phyloP scores from a whole-genome alignment of 2,113 vertebrate genomes.

The Cromileptes altivelis region DNA sequence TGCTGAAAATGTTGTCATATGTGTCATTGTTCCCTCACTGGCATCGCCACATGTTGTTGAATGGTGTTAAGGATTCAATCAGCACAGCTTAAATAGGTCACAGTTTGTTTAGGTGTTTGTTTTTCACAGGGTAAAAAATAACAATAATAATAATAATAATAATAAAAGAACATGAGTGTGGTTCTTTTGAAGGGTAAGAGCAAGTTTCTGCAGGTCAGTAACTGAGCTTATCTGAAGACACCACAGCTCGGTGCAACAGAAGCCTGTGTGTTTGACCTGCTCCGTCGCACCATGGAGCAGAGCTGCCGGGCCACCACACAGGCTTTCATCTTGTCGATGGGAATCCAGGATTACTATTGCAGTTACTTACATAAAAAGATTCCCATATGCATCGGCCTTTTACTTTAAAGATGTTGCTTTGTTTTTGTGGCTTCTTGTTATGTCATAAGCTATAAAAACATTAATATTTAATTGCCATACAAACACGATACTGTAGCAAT shows the following conservation, averaged over 20 bases:
- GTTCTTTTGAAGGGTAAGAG: slow-evolving; percentile 68
- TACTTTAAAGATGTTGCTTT: slow-evolving; percentile 76
- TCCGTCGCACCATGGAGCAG: slow-evolving; percentile 60
- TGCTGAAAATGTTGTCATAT: slow-evolving; percentile 51
- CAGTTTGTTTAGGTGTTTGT: slow-evolving; percentile 69
- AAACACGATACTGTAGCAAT: slow-evolving; percentile 95
- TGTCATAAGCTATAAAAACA: slow-evolving; percentile 85
- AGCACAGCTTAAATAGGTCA: slow-evolving; percentile 63
- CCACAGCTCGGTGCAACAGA: slow-evolving; percentile 68
- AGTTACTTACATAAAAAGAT: slow-evolving; percentile 71
- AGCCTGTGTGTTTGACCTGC: slow-evolving; percentile 69
- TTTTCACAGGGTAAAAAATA: slow-evolving; percentile 78
- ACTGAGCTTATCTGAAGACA: slow-evolving; percentile 77
- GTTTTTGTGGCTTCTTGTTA: slow-evolving; percentile 83
- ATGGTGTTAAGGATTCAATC: slow-evolving; percentile 57
- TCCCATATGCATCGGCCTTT: slow-evolving; percentile 82
- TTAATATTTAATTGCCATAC: slow-evolving; percentile 86
- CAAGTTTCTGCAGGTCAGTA: slow-evolving; percentile 85
- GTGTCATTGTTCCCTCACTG: slow-evolving; percentile 56
- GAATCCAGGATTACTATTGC: slow-evolving; percentile 70
- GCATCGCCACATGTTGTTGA: slow-evolving; percentile 48
- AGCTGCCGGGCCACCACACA: slow-evolving; percentile 69
- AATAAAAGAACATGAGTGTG: slow-evolving; percentile 54
- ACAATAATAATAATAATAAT: not conserved
- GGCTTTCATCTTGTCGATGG: slow-evolving; percentile 67